Evolutionary conservation across 2,888 invertebrate species (phyloP).

Genomic region (Drosophila paranaensis): DNA sequence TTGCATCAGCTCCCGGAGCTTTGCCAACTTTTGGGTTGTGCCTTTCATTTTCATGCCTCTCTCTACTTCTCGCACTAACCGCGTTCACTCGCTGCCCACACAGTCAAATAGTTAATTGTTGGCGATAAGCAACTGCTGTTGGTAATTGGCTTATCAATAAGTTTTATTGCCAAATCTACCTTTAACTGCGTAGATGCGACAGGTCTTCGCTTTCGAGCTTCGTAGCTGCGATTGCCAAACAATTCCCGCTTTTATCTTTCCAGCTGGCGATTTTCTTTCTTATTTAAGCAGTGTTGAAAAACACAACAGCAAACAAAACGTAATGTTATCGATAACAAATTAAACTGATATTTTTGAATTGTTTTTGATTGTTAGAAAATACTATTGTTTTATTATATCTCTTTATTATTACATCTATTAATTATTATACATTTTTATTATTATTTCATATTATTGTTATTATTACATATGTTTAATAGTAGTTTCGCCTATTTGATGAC

Average conservation of each 20-base stretch:
- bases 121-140: conserved; percentile 39
- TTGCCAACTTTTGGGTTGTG: conserved; percentile 75
- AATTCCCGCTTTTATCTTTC: conserved; percentile 9
- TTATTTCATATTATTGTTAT: neutral
- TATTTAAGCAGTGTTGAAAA: conserved; percentile 33
- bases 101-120: conserved; percentile 2
- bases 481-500: no score
- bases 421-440: neutral
- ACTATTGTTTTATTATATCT: no score
- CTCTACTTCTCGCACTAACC: conserved; percentile 32
- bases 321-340: conserved; percentile 30
- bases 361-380: neutral
- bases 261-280: conserved; percentile 22
- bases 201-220: neutral
- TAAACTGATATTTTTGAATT: conserved; percentile 1
- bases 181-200: conserved; percentile 3
- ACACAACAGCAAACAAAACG: neutral
- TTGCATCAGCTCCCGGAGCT: conserved; percentile 80
- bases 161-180: conserved; percentile 20
- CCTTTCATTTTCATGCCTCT: conserved; percentile 73
- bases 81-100: conserved; percentile 18
- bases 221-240: conserved; percentile 25
- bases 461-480: neutral
- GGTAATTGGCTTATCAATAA: conserved; percentile 27
- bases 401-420: no score